Conservation (phyloP, 2,888 invertebrate genomes). For the Meiosimyza platycephala region DNA sequence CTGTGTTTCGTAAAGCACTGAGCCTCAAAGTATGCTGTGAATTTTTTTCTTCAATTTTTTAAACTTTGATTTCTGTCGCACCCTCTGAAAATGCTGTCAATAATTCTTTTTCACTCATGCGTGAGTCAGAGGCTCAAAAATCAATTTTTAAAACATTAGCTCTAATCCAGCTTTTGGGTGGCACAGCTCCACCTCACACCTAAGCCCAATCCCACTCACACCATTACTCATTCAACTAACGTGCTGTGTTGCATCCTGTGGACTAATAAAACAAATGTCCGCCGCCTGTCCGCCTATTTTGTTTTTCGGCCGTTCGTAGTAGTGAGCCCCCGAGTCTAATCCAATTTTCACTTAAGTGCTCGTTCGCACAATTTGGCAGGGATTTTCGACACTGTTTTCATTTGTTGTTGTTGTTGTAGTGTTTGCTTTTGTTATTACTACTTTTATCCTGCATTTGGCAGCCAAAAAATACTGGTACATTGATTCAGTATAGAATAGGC, state of each 20-base stretch:
- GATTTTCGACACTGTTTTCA: slow-evolving; percentile 25
- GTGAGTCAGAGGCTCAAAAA: background rate
- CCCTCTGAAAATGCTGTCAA: no score
- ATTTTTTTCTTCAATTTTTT: background rate
- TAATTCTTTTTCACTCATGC: no score
- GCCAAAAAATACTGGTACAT: slow-evolving; percentile 19
- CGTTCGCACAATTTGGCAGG: slow-evolving; percentile 39
- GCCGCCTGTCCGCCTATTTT: background rate
- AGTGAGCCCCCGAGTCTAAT: slow-evolving; percentile 38
- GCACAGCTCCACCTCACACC: no score
- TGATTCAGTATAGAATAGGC: slow-evolving; percentile 8
- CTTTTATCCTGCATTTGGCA: slow-evolving; percentile 17
- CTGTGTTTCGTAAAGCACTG: background rate
- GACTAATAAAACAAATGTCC: background rate
- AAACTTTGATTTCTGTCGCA: no score
- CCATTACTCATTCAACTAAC: background rate
- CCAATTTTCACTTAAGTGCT: slow-evolving; percentile 41
- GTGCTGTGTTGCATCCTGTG: background rate
- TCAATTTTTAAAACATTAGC: slow-evolving; percentile 27
- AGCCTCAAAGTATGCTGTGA: slow-evolving; percentile 2
- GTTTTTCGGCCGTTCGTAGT: no score
- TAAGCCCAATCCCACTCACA: background rate
- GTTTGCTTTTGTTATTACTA: slow-evolving; percentile 11
- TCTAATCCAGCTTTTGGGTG: slow-evolving; percentile 1
- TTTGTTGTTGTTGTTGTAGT: slow-evolving; percentile 25